phyloP scores from a whole-genome alignment of 2,797 vertebrate species.

The Pseudocheirus occidentalis region DNA sequence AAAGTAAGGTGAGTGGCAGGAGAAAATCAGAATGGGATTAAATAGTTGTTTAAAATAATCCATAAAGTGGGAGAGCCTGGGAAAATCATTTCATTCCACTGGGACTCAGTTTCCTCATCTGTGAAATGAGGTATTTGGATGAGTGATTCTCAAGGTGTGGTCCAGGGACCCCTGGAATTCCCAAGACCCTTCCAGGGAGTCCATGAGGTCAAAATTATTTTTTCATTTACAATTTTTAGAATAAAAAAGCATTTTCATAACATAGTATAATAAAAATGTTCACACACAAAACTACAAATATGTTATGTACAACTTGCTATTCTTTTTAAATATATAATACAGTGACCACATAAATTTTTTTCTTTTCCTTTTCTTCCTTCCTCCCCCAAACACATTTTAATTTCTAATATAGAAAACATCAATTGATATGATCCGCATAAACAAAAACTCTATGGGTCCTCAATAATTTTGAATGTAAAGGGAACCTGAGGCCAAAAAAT shows the following conservation, averaged over 20 bases:
- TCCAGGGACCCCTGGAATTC: neutral
- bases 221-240: neutral
- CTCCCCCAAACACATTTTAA: neutral
- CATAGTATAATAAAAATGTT: neutral
- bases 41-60: neutral
- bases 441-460: neutral
- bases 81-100: neutral
- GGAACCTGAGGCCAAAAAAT: neutral
- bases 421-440: neutral
- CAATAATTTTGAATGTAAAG: neutral
- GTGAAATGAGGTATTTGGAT: neutral
- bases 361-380: neutral
- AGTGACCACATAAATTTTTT: neutral
- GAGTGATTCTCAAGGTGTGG: neutral
- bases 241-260: neutral
- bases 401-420: neutral
- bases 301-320: neutral
- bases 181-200: neutral
- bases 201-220: neutral
- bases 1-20: neutral
- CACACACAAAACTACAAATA: neutral
- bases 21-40: conserved; percentile 13
- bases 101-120: neutral
- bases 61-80: neutral
- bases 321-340: neutral